Percentiles rank a stretch among this genome's conserved stretches.
phyloP scores from a whole-genome alignment of 2,797 vertebrate species.

The Rhinichthys osculus region DNA sequence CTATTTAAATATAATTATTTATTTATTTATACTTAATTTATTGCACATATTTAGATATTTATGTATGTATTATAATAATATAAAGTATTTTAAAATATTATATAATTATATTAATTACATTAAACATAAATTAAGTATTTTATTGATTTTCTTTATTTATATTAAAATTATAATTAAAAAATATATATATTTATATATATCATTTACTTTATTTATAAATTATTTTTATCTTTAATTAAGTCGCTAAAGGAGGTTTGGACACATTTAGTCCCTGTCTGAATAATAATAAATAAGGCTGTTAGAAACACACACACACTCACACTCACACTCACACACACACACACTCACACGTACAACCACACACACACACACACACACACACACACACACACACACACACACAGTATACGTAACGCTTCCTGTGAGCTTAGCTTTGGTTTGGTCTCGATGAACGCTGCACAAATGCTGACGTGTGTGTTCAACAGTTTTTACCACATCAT shows the following conservation, averaged over 20 bases:
- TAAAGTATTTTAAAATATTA: too few species aligned
- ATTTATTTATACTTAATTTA: not conserved
- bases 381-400: slow-evolving; percentile 3
- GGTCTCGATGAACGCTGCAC: not conserved
- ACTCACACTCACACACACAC: not conserved
- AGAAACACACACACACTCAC: not conserved
- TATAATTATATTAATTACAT: too few species aligned
- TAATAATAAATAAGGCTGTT: not conserved
- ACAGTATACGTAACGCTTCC: slow-evolving; percentile 49
- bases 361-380: not conserved
- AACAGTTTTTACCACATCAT: not conserved
- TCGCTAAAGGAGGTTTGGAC: not conserved
- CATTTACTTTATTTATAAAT: not conserved
- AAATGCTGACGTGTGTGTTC: too few species aligned
- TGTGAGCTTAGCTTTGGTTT: not conserved
- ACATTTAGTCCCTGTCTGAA: not conserved
- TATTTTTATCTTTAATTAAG: not conserved
- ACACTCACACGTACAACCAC: not conserved
- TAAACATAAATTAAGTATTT: too few species aligned
- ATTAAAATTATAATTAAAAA: too few species aligned
- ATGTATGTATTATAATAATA: too few species aligned
- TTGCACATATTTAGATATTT: not conserved
- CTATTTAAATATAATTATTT: not conserved
- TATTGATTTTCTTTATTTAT: too few species aligned
- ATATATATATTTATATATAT: not conserved